phyloP scores from a whole-genome alignment of 2,113 vertebrate genomes.

The Hepsetus odoe region DNA sequence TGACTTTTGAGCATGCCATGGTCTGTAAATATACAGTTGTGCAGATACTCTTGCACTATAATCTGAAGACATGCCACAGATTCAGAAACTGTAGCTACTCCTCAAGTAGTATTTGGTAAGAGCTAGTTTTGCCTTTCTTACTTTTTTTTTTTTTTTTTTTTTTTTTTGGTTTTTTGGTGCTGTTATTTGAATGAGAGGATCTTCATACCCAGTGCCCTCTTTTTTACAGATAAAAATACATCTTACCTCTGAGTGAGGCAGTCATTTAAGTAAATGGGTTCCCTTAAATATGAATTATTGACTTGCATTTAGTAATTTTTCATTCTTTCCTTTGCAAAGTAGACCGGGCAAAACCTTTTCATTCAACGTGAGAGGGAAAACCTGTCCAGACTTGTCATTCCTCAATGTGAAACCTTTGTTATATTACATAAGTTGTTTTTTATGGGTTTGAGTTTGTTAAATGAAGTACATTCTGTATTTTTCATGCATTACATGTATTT shows the following conservation, averaged over 20 bases:
- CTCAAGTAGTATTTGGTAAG: constrained; percentile 58
- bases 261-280: too few relatives aligned
- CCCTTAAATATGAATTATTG: too few relatives aligned
- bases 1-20: constrained; percentile 46
- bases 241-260: background rate
- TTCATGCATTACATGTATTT: too few relatives aligned
- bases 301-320: too few relatives aligned
- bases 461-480: too few relatives aligned
- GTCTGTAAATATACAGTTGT: background rate
- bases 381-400: too few relatives aligned
- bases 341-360: too few relatives aligned
- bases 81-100: constrained; percentile 69
- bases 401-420: too few relatives aligned
- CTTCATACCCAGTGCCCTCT: background rate
- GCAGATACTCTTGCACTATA: background rate
- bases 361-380: too few relatives aligned
- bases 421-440: too few relatives aligned
- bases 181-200: background rate
- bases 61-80: constrained; percentile 57
- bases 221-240: background rate
- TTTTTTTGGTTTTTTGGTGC: background rate
- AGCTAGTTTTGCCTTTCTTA: constrained; percentile 44
- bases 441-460: too few relatives aligned
- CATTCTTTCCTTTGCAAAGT: too few relatives aligned
- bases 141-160: background rate